Percentiles rank a stretch among this genome's conserved stretches.
phyloP scores from a whole-genome alignment of 2,797 vertebrate genomes.

The Cyprinodon diabolis region DNA sequence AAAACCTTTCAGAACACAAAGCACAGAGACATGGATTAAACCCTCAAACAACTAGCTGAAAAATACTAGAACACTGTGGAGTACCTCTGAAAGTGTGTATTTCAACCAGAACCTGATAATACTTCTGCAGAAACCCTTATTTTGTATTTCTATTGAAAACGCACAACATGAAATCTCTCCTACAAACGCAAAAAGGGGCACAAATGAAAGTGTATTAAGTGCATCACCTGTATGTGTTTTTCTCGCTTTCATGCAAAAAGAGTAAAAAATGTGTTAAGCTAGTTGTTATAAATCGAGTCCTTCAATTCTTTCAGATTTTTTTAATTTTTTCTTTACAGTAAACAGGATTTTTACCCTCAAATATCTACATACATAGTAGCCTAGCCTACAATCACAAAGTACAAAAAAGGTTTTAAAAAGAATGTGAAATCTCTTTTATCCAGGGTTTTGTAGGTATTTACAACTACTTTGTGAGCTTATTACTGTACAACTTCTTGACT shows the following conservation, averaged over 20 bases:
- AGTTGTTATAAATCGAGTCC: constrained; percentile 20
- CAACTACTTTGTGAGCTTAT: not conserved
- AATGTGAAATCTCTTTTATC: not conserved
- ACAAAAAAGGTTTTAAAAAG: not conserved
- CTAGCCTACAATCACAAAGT: not conserved
- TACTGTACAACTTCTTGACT: not conserved
- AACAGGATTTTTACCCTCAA: not conserved
- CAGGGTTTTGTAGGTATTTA: not conserved
- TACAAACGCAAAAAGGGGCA: not conserved
- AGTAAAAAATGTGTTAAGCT: constrained; percentile 5
- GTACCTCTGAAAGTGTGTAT: not conserved
- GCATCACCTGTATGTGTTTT: not conserved
- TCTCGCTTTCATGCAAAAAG: constrained; percentile 14
- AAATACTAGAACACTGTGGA: not conserved
- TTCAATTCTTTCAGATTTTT: not conserved
- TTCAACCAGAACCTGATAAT: constrained; percentile 3
- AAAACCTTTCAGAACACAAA: constrained; percentile 11
- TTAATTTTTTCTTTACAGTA: too few relatives aligned
- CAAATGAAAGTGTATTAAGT: rapidly evolving
- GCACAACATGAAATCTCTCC: constrained; percentile 10
- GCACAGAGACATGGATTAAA: not conserved
- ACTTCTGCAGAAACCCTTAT: not conserved
- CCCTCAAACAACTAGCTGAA: constrained; percentile 5
- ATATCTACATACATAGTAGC: not conserved
- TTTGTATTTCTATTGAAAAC: not conserved